Conservation (phyloP, 2,113 vertebrate species). For the Gracilinanus agilis region DNA sequence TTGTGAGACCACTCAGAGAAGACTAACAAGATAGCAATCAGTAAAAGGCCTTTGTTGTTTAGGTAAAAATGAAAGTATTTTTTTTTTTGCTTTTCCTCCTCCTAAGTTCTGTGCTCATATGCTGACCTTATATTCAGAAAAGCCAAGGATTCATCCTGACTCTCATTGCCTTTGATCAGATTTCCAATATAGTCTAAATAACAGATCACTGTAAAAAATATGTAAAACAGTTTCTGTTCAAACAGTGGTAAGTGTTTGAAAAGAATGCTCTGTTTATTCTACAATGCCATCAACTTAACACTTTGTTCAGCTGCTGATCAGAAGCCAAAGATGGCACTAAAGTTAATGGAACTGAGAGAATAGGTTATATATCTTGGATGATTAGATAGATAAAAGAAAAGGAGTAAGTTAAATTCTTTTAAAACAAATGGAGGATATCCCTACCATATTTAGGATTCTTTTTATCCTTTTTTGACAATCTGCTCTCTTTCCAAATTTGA, state of each 20-base stretch:
- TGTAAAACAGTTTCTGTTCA: conserved; percentile 61
- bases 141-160: conserved; percentile 43
- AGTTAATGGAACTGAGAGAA: conserved; percentile 57
- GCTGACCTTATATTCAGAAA: conserved; percentile 70
- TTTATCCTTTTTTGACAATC: conserved; percentile 27
- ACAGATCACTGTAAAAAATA: conserved; percentile 46
- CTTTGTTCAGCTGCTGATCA: conserved; percentile 56
- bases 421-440: neutral
- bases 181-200: conserved; percentile 17
- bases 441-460: neutral
- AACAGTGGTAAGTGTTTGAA: conserved; percentile 35
- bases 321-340: conserved; percentile 36
- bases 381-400: conserved; percentile 22
- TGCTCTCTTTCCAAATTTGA: conserved; percentile 35
- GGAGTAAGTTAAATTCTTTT: conserved; percentile 32
- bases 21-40: conserved; percentile 63
- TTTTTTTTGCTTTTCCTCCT: neutral
- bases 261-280: conserved; percentile 46
- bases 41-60: conserved; percentile 68
- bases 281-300: conserved; percentile 32
- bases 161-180: conserved; percentile 62
- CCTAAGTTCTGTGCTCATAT: conserved; percentile 46
- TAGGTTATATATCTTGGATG: rapidly evolving
- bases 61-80: conserved; percentile 68
- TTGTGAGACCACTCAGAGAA: conserved; percentile 71